phyloP scores from a whole-genome alignment of 2,888 invertebrate genomes.

The Drosophila affinis region DNA sequence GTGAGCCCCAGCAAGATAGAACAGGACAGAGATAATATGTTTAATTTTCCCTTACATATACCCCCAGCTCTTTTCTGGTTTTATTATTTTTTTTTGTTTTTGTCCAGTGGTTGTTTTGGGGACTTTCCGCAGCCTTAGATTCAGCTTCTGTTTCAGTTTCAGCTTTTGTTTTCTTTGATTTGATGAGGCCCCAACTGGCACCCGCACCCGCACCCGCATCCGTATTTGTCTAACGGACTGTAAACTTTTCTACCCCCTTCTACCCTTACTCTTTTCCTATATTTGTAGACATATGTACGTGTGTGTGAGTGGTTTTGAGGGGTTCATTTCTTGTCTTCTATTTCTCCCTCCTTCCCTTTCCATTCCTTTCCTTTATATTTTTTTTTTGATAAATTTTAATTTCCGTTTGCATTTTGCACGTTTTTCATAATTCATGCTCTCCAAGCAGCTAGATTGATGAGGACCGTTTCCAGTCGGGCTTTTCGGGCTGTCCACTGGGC shows the following conservation, averaged over 20 bases:
- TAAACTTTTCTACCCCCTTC: slow-evolving; percentile 55
- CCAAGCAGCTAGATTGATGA: slow-evolving; percentile 77
- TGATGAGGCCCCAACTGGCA: slow-evolving; percentile 5
- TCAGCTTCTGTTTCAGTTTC: slow-evolving; percentile 10
- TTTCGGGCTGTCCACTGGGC: slow-evolving; percentile 55
- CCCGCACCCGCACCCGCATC: slow-evolving; percentile 30
- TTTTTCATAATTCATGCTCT: slow-evolving; percentile 77
- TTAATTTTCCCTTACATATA: slow-evolving; percentile 59
- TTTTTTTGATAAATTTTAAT: slow-evolving; percentile 72
- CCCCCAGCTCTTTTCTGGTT: slow-evolving; percentile 9
- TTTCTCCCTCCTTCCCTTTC: not conserved
- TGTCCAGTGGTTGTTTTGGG: slow-evolving; percentile 4
- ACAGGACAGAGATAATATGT: slow-evolving; percentile 52
- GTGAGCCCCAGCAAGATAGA: not conserved
- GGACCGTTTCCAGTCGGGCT: slow-evolving; percentile 53
- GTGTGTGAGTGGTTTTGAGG: slow-evolving; percentile 10
- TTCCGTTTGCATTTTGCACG: slow-evolving; percentile 78
- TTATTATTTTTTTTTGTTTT: slow-evolving; percentile 35
- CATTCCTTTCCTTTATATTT: not conserved
- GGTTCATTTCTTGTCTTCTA: slow-evolving; percentile 20
- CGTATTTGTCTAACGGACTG: slow-evolving; percentile 77
- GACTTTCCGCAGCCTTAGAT: not conserved
- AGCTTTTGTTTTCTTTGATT: slow-evolving; percentile 52
- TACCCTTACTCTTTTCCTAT: slow-evolving; percentile 23
- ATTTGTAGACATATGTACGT: no score